Conservation (phyloP, 2,888 invertebrate species). For the Ormia ochracea region DNA sequence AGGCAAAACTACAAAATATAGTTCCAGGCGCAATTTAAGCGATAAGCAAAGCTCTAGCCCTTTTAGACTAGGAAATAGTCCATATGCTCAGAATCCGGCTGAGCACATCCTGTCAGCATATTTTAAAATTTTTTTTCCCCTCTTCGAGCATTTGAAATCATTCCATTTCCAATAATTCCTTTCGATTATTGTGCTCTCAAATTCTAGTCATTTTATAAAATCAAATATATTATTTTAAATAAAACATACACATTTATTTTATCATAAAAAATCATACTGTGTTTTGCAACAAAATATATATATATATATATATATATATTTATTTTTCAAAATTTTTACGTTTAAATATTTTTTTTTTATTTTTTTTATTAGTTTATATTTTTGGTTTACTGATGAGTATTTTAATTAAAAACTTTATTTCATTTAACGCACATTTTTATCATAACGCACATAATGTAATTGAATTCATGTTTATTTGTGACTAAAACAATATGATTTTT, state of each 20-base stretch:
- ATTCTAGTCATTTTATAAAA: neutral
- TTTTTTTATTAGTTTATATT: slow-evolving; percentile 37
- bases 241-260: slow-evolving; percentile 3
- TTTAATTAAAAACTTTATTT: slow-evolving; percentile 13
- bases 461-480: slow-evolving; percentile 42
- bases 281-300: slow-evolving; percentile 45
- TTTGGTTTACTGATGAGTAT: too few species aligned
- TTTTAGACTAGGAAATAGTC: too few species aligned
- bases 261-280: slow-evolving; percentile 55
- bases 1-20: too few species aligned
- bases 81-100: too few species aligned
- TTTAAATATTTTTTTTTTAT: slow-evolving; percentile 16
- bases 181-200: neutral
- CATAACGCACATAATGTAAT: slow-evolving; percentile 34
- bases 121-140: too few species aligned
- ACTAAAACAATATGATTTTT: slow-evolving; percentile 43
- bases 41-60: too few species aligned
- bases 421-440: slow-evolving; percentile 38
- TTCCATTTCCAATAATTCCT: neutral
- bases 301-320: too few species aligned
- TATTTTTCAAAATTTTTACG: slow-evolving; percentile 18
- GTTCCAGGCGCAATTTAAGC: too few species aligned
- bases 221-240: neutral
- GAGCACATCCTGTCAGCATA: too few species aligned
- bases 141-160: slow-evolving; percentile 8